Base-by-base conservation (phyloP, 2,888 invertebrate genomes). In the Terebella lapidaria region DNA sequence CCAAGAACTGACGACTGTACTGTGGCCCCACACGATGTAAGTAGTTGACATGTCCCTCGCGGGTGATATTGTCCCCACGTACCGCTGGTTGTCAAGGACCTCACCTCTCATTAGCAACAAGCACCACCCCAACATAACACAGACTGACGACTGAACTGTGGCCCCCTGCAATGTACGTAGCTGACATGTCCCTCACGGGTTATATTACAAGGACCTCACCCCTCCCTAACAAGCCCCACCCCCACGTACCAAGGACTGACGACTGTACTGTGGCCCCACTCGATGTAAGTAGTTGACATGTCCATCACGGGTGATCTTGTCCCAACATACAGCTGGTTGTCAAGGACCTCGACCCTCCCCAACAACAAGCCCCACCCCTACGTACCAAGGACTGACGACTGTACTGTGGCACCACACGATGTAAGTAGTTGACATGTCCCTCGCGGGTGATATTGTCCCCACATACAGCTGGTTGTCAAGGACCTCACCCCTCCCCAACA, bases 21-120 rank as follows among this genome's bases (percentile, higher is more conserved):
- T 89, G 81, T 95, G 93, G 0, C 94, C 95, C 86, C 89, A 95
- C 15, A 93, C 91, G 46, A 90, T 85, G 79, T 94, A 96, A 0
- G 85, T 85, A 1, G 91, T 86, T 3, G 79, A 80, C 51, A 74
- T 74, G 75, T 89, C 89, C 64, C 92, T 83, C 1, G 96, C 93
- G 0, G 93, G 92, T 54, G 92, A 89, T 55, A 91, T 87, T 1
- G 88, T 86, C 25, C 89, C 91, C 45, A 94, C 90, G 83, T 87
- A 97, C 52, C 92, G 61, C 83, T 95, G 94, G 78, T 91, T 89
- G 82, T 96, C 95, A 30, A 87, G 84, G 35, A 96, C 94, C 54
- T 95, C 84, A 0, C 87, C 86, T 52, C 90, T 85, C 61, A 87
- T 88, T 22, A 96, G 82, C 2, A 93, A 79, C 75, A n/a, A n/a